Evolutionary conservation across 92 coral and sea anemone genomes (phyloP).

Genomic region (Ricordea florida): DNA sequence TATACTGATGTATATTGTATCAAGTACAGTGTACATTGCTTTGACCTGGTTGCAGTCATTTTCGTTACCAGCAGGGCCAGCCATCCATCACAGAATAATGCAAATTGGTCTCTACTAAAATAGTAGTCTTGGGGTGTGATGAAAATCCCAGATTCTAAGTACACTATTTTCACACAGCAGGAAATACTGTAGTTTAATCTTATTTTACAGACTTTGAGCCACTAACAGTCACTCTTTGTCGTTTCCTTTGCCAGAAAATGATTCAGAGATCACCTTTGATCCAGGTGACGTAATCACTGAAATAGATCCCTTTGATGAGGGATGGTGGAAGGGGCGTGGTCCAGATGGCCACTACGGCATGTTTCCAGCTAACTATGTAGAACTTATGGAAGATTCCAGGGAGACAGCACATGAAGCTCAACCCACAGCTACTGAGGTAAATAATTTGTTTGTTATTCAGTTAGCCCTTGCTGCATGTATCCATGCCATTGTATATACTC

Average conservation of each 20-base stretch:
- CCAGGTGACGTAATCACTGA: constrained; percentile 94
- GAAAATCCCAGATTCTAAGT: not conserved
- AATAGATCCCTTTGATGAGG: constrained; percentile 73
- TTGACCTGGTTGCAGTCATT: too few relatives aligned
- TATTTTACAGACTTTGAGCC: not conserved
- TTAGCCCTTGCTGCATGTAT: constrained; percentile 3
- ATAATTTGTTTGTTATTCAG: not conserved
- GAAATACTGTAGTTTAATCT: not conserved
- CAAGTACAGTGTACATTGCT: too few relatives aligned
- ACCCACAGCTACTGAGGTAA: constrained; percentile 14
- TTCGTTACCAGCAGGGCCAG: too few relatives aligned
- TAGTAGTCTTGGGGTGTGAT: too few relatives aligned
- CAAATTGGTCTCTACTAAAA: too few relatives aligned
- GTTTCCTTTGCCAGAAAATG: constrained; percentile 57
- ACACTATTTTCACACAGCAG: not conserved
- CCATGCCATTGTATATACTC: too few relatives aligned
- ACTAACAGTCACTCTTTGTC: too few relatives aligned
- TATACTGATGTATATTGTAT: too few relatives aligned
- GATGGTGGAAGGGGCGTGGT: constrained; percentile 97
- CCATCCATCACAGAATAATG: too few relatives aligned
- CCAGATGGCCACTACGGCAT: constrained; percentile 86
- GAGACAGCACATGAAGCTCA: not conserved
- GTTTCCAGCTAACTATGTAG: constrained; percentile 98
- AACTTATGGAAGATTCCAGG: constrained; percentile 42
- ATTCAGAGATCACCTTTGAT: constrained; percentile 81